Evolutionary conservation across 2,113 vertebrate genomes (phyloP).

Genomic region (Paracanthobrama guichenoti): DNA sequence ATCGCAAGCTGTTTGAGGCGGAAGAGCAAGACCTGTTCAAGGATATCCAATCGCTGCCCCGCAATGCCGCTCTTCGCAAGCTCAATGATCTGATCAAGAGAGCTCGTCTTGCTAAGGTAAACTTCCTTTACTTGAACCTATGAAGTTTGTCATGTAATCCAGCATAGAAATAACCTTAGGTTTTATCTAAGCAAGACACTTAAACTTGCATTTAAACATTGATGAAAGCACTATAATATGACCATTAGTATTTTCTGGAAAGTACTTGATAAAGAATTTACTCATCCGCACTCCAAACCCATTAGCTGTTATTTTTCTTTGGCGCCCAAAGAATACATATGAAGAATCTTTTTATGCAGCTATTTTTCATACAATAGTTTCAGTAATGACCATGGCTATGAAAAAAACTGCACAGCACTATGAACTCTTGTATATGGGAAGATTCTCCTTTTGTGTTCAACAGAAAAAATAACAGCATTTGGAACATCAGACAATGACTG

Average conservation of each 20-base stretch:
- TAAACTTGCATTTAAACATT: background rate
- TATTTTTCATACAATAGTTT: background rate
- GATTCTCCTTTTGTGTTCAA: background rate
- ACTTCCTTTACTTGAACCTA: background rate
- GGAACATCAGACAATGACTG: background rate
- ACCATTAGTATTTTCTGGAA: background rate
- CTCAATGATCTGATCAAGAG: constrained; percentile 97
- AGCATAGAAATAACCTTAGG: background rate
- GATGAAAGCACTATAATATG: background rate
- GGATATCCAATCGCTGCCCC: constrained; percentile 94
- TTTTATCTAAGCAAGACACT: background rate
- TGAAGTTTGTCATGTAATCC: background rate
- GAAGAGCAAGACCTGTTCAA: constrained; percentile 96
- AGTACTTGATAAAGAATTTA: background rate
- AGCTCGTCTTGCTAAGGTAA: constrained; percentile 93
- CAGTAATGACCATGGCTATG: background rate
- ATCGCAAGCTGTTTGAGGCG: constrained; percentile 94
- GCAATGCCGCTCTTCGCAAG: constrained; percentile 93
- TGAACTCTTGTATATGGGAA: background rate
- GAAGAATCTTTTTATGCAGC: background rate
- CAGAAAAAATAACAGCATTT: background rate
- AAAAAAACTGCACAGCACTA: background rate
- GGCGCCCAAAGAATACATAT: background rate
- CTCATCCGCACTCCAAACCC: background rate
- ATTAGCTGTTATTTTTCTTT: background rate